Conservation (phyloP, 2,888 invertebrate species). For the Fragum sueziense region DNA sequence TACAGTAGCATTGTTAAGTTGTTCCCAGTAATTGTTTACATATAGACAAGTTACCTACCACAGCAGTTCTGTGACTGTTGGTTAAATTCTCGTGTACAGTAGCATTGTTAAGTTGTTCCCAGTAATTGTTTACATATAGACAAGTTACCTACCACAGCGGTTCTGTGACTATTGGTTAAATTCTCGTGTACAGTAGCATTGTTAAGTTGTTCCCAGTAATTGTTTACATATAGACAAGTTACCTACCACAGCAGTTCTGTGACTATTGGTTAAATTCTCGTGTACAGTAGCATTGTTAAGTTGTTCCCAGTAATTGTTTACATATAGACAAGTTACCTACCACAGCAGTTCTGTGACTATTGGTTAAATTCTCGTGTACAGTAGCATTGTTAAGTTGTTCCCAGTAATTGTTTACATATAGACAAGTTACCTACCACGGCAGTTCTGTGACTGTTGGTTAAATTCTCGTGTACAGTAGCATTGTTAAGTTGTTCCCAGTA, state of each 20-base stretch:
- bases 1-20: constrained; percentile 55
- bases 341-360: constrained; percentile 72
- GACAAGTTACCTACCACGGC: constrained; percentile 72
- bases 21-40: constrained; percentile 63
- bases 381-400: constrained; percentile 58
- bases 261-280: constrained; percentile 67
- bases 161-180: constrained; percentile 70
- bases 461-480: constrained; percentile 61
- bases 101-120: constrained; percentile 63
- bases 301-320: constrained; percentile 64
- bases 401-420: constrained; percentile 64
- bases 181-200: constrained; percentile 62
- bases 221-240: too few species aligned
- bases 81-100: constrained; percentile 68
- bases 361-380: constrained; percentile 67
- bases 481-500: constrained; percentile 66
- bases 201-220: constrained; percentile 65
- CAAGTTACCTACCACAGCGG: constrained; percentile 72
- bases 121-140: too few species aligned
- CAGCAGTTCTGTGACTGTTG: constrained; percentile 71
- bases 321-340: constrained; percentile 69
- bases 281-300: constrained; percentile 61
- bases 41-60: constrained; percentile 69
- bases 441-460: constrained; percentile 71
- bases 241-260: constrained; percentile 76